Evolutionary conservation across 2,888 invertebrate genomes (phyloP).

Genomic region (Pseudolycoriella hygida): DNA sequence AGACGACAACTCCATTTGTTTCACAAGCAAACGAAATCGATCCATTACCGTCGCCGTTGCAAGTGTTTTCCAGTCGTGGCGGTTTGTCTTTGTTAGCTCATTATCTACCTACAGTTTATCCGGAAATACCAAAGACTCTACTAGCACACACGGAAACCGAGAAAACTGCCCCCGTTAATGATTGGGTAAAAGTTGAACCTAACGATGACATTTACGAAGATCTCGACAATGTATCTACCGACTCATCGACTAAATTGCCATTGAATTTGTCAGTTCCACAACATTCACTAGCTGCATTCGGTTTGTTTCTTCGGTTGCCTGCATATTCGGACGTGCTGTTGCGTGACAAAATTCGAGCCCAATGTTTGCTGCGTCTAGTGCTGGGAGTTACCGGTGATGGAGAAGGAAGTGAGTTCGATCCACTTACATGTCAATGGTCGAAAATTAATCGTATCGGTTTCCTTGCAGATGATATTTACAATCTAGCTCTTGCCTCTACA

Average conservation of each 20-base stretch:
- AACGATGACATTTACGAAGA: constrained; percentile 45
- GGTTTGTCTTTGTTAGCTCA: constrained; percentile 78
- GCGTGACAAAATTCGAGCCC: constrained; percentile 66
- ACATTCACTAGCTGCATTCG: constrained; percentile 82
- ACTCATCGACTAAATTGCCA: constrained; percentile 32
- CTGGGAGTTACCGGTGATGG: constrained; percentile 85
- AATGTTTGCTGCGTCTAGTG: constrained; percentile 68
- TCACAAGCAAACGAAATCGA: constrained; percentile 23
- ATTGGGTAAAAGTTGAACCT: constrained; percentile 33
- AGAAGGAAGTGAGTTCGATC: constrained; percentile 64
- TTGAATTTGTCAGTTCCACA: constrained; percentile 57
- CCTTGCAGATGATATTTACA: constrained; percentile 45
- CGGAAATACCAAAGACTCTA: constrained; percentile 49
- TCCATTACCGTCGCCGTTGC: constrained; percentile 38
- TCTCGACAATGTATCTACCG: constrained; percentile 34
- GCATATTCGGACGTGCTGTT: constrained; percentile 82
- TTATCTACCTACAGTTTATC: constrained; percentile 74
- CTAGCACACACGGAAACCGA: constrained; percentile 28
- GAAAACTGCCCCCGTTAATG: constrained; percentile 24
- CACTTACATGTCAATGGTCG: no score
- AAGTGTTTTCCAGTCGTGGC: constrained; percentile 75
- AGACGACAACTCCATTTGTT: constrained; percentile 14
- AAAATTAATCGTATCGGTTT: not conserved
- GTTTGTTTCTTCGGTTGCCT: constrained; percentile 71
- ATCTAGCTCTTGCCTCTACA: constrained; percentile 45